These are phyloP conservation scores for Drosophila anomalipes DNA, from an alignment of 2,888 invertebrate genomes.

Conservation along the genomic window DNA sequence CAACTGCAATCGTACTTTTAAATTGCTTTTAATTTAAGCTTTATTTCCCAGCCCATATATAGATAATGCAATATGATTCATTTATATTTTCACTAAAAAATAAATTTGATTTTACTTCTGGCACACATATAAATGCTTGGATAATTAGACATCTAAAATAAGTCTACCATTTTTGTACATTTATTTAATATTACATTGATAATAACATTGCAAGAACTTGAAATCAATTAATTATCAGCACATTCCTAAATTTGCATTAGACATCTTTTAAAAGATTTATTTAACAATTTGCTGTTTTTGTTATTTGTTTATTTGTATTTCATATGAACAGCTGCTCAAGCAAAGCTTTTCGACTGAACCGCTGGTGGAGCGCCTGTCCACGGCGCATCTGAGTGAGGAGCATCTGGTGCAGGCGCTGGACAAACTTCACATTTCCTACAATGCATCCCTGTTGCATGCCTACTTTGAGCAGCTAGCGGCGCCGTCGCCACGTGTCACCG, in stretches of 20 bases:
- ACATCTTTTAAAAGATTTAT: background rate
- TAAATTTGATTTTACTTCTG: background rate
- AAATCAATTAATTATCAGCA: background rate
- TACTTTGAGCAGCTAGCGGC: slow-evolving; percentile 67
- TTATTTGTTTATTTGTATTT: background rate
- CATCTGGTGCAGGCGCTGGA: slow-evolving; percentile 84
- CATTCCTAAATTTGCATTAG: background rate
- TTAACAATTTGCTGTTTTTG: background rate
- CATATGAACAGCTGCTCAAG: slow-evolving; percentile 52
- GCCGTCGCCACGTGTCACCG: slow-evolving; percentile 27
- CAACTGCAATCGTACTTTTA: background rate
- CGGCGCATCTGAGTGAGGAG: slow-evolving; percentile 81
- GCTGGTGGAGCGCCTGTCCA: slow-evolving; percentile 80
- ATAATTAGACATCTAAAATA: background rate
- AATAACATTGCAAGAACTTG: background rate
- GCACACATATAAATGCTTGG: background rate
- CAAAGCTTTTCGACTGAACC: slow-evolving; percentile 76
- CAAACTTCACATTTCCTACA: slow-evolving; percentile 82
- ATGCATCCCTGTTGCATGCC: slow-evolving; percentile 76
- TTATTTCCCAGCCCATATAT: background rate
- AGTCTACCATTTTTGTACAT: background rate
- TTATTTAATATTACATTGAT: background rate
- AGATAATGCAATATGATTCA: background rate
- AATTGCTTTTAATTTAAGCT: background rate
- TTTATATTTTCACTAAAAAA: background rate